Base-by-base conservation (phyloP, 2,113 vertebrate genomes). In the Charina bottae region DNA sequence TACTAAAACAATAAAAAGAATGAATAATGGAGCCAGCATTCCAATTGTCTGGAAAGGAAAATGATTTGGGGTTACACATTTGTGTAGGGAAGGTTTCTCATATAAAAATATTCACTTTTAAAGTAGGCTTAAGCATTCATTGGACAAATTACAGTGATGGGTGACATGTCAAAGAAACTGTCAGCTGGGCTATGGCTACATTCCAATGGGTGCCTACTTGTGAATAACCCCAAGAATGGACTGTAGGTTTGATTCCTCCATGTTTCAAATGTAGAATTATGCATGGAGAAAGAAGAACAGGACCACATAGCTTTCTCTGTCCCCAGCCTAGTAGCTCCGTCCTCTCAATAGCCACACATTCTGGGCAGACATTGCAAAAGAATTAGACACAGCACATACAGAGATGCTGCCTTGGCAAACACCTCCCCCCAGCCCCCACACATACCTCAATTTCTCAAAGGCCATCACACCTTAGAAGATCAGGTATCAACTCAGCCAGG, bases 61-160 rank as follows among this genome's bases (percentile, higher is more conserved):
- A 94, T 91, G 93, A 93, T 64, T 94, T 89, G 89, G 88, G 90
- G 93, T 93, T 96, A 93, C 94, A 93, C 89, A 94, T 92, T 91
- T 94, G 46, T 89, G 87, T 94, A 91, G 60, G 60, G 28, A 89
- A 92, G 89, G 90, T 23, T 84, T 85, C 8, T 68, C 12, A 11
- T 90, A 37, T 21, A 56, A 58, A 58, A 83, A 89, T 53, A 12
- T n/a, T 89, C 26, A 49, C 62, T 95, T 58, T 92, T 89, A 9
- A 87, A 6, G 72, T 21, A 72, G 94, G 6, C 92, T 90, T 94
- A 91, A 90, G 91, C 49, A 72, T n/a, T 72, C 26, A 33, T n/a
- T 15, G 2, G 24, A 46, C 42, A 92, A 88, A 60, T 10, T 83
- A 89, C 0, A 0, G 24, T 59, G 28, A 86, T 58, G 37, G 6